Evolutionary conservation across 2,113 vertebrate genomes (phyloP).

Genomic region (Trematocara macrostoma): DNA sequence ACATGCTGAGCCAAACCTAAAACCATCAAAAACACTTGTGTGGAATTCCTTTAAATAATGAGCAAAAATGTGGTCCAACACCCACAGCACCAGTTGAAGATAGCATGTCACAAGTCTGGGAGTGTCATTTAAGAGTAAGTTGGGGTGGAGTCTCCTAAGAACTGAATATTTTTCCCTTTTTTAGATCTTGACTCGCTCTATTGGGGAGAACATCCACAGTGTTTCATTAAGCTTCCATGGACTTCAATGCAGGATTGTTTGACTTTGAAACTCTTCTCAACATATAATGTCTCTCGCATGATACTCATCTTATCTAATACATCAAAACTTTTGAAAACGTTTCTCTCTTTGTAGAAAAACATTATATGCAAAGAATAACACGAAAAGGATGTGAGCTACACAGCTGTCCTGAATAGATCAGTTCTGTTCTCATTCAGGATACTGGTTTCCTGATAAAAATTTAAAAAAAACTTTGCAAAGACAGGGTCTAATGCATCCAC

Average conservation of each 20-base stretch:
- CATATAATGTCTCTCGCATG: not conserved
- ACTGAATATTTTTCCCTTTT: not conserved
- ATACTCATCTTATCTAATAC: not conserved
- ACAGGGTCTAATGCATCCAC: not conserved
- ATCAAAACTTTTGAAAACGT: not conserved
- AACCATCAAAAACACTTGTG: not conserved
- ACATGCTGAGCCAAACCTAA: not conserved
- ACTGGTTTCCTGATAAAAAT: not conserved
- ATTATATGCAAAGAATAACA: not conserved
- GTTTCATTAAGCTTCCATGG: not conserved
- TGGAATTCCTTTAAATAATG: not conserved
- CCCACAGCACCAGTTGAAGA: not conserved
- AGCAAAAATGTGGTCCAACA: not conserved
- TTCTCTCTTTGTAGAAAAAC: not conserved
- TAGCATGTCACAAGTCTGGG: not conserved
- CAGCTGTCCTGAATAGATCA: not conserved
- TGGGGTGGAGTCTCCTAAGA: not conserved
- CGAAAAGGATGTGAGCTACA: not conserved
- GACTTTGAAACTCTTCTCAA: not conserved
- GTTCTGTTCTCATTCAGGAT: not conserved
- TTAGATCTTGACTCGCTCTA: not conserved
- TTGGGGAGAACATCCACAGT: not conserved
- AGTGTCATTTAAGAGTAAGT: not conserved
- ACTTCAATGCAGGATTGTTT: not conserved
- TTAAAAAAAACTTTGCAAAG: rapidly evolving